A percentile compares a stretch with the other conserved stretches of the same genome.
These are phyloP conservation scores for Potamilus streckersoni DNA, from an alignment of 1,140 invertebrate genomes.

Conservation along the genomic window DNA sequence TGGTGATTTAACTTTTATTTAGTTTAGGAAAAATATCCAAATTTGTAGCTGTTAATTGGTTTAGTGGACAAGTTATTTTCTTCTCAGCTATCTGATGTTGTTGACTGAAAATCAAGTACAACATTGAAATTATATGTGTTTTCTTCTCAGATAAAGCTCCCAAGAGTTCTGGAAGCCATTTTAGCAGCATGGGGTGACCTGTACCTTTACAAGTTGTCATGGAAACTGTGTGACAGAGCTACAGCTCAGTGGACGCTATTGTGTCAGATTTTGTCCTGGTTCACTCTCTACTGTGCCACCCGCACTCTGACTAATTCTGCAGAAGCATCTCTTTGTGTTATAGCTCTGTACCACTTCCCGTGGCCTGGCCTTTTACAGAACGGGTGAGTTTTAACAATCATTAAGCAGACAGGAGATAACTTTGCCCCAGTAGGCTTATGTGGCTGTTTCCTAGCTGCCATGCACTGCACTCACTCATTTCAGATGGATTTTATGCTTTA, in stretches of 20 bases:
- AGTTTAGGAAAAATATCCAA: too few relatives aligned
- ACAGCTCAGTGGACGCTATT: slow-evolving; percentile 66
- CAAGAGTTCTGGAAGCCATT: slow-evolving; percentile 82
- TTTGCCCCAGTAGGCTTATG: not conserved
- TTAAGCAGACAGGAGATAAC: not conserved
- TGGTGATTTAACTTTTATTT: too few relatives aligned
- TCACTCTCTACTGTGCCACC: slow-evolving; percentile 88
- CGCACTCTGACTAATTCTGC: slow-evolving; percentile 87
- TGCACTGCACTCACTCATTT: not conserved
- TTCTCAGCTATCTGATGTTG: not conserved
- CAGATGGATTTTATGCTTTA: too few relatives aligned
- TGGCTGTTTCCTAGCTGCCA: slow-evolving; percentile 5
- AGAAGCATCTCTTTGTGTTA: slow-evolving; percentile 82
- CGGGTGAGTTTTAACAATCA: not conserved
- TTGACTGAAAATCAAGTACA: not conserved
- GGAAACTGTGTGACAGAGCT: slow-evolving; percentile 53
- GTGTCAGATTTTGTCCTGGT: slow-evolving; percentile 78
- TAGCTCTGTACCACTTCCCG: slow-evolving; percentile 85
- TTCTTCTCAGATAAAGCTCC: slow-evolving; percentile 74
- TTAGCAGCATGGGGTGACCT: slow-evolving; percentile 81
- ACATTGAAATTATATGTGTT: not conserved
- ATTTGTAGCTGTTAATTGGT: too few relatives aligned
- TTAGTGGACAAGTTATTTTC: not conserved
- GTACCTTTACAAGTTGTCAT: slow-evolving; percentile 65
- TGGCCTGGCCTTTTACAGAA: slow-evolving; percentile 70